phyloP scores from a whole-genome alignment of 2,888 invertebrate species.

The Nycteola revayana region DNA sequence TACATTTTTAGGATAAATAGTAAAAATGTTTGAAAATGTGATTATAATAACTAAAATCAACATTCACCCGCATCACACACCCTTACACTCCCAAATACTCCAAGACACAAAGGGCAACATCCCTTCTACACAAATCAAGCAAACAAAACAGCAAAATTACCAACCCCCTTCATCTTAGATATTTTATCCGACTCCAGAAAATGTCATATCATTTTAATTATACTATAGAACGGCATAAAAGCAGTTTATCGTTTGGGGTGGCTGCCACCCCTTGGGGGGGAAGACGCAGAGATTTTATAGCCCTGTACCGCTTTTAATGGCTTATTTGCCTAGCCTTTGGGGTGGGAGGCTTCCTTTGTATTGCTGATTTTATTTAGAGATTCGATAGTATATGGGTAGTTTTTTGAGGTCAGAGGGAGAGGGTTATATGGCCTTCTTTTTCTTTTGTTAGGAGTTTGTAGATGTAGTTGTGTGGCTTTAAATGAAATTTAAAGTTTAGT shows the following conservation, averaged over 20 bases:
- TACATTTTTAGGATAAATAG: too few species aligned
- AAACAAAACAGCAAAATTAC: slow-evolving; percentile 14
- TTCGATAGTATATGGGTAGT: slow-evolving; percentile 37
- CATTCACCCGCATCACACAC: too few species aligned
- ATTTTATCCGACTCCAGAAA: slow-evolving; percentile 63
- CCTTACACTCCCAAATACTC: too few species aligned
- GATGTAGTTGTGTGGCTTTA: too few species aligned
- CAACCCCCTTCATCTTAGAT: slow-evolving; percentile 41
- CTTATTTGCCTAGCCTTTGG: slow-evolving; percentile 77
- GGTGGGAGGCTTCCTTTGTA: slow-evolving; percentile 59
- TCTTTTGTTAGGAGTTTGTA: too few species aligned
- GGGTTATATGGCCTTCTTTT: too few species aligned
- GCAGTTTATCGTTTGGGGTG: slow-evolving; percentile 67
- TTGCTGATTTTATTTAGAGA: slow-evolving; percentile 71
- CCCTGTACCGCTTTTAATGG: slow-evolving; percentile 77
- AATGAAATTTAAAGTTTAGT: too few species aligned
- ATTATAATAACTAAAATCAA: too few species aligned
- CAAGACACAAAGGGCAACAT: too few species aligned
- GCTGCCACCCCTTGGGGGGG: slow-evolving; percentile 50
- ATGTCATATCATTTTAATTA: slow-evolving; percentile 77
- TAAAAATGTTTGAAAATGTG: too few species aligned
- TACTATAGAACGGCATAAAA: slow-evolving; percentile 75
- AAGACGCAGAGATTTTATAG: slow-evolving; percentile 82
- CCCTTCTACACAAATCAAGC: background rate
- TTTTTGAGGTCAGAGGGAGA: slow-evolving; percentile 18